A percentile compares a stretch with the other conserved stretches of the same genome.
Conservation (phyloP, 2,113 vertebrate species). For the Conger conger region DNA sequence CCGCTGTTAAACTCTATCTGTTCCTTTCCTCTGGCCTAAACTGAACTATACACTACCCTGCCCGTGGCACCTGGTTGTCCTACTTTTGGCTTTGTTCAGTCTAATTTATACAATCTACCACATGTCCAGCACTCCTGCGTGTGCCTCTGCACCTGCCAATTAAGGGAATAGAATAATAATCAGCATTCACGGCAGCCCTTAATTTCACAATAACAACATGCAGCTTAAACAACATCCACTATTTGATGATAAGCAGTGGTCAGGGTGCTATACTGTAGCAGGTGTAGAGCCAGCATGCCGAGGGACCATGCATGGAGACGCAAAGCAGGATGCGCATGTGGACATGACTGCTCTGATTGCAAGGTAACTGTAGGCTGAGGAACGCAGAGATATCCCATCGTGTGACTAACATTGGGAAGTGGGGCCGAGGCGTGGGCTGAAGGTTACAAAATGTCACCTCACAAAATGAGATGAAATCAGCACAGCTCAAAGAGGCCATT, state of each 20-base stretch:
- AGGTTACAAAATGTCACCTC: background rate
- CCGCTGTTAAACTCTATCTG: background rate
- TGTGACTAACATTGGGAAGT: background rate
- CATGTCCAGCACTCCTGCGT: background rate
- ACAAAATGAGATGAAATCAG: too few relatives aligned
- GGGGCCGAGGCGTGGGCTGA: background rate
- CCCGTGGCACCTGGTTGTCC: background rate
- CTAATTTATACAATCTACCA: conserved; percentile 1
- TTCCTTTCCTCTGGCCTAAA: background rate
- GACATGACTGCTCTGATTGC: background rate
- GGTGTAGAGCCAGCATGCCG: conserved; percentile 10
- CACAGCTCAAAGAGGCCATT: background rate
- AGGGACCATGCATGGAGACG: background rate
- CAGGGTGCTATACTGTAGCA: conserved; percentile 28
- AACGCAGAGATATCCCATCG: too few relatives aligned
- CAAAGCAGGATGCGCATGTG: background rate
- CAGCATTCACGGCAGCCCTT: conserved; percentile 25
- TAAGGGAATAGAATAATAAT: conserved; percentile 25
- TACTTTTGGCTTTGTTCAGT: conserved; percentile 15
- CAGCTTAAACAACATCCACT: conserved; percentile 20
- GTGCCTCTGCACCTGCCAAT: conserved; percentile 24
- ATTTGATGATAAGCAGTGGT: conserved; percentile 24
- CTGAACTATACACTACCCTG: background rate
- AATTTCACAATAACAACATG: conserved; percentile 27
- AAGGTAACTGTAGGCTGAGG: background rate